Conservation (phyloP, 2,113 vertebrate genomes). For the Helogale parvula region DNA sequence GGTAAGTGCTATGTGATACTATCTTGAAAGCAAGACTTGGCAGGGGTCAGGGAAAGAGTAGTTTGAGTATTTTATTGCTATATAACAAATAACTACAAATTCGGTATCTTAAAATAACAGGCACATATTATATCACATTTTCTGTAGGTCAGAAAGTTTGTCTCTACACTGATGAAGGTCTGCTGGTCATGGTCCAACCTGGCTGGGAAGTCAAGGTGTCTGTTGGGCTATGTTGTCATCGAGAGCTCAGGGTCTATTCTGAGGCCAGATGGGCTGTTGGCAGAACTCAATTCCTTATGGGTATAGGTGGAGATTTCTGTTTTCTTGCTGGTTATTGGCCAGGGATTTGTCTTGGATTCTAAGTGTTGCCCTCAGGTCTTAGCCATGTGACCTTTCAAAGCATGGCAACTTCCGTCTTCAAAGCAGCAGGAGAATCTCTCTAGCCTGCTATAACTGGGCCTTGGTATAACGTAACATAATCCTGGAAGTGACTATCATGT, state of each 20-base stretch:
- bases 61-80: neutral
- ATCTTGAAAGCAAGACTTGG: neutral
- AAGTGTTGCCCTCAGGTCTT: neutral
- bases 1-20: neutral
- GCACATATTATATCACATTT: neutral
- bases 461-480: neutral
- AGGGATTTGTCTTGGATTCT: neutral
- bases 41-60: neutral
- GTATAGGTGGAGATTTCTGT: neutral
- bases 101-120: neutral
- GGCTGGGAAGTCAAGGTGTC: neutral
- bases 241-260: neutral
- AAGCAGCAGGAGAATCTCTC: neutral
- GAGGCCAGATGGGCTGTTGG: neutral
- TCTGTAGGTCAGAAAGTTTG: neutral
- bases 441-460: neutral
- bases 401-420: neutral
- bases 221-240: neutral
- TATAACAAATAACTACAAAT: neutral
- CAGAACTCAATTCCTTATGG: neutral
- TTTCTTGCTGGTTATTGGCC: neutral
- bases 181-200: neutral
- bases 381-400: neutral
- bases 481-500: neutral
- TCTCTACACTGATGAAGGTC: neutral